Evolutionary conservation across 2,797 vertebrate genomes (phyloP).

Genomic region (Phalanger gymnotis): DNA sequence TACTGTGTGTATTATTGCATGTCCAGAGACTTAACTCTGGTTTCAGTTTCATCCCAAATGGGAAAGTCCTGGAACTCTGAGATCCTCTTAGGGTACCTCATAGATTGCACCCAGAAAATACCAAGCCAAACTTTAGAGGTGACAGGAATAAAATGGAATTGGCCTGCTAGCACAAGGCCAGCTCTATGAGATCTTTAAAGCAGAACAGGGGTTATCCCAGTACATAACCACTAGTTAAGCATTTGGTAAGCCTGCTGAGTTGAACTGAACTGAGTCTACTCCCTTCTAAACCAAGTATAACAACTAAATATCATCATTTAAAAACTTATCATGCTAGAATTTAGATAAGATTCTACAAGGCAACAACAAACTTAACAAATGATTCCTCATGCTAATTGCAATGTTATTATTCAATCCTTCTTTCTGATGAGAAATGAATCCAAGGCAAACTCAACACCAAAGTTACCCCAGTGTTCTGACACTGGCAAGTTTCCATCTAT

Average conservation of each 20-base stretch:
- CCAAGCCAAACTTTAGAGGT: neutral
- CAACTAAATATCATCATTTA: neutral
- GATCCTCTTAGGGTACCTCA: neutral
- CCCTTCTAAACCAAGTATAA: neutral
- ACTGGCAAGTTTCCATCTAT: neutral
- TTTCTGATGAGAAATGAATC: neutral
- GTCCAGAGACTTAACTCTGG: neutral
- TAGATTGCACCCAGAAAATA: neutral
- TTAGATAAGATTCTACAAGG: neutral
- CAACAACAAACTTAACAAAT: neutral
- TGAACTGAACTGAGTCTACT: neutral
- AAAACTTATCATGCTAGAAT: conserved; percentile 10
- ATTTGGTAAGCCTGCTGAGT: neutral
- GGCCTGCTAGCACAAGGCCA: neutral
- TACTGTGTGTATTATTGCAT: neutral
- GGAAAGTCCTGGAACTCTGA: neutral
- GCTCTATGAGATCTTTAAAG: too few species aligned
- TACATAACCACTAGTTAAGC: neutral
- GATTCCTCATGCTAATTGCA: neutral
- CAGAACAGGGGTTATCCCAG: neutral
- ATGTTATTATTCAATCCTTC: neutral
- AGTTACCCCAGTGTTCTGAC: neutral
- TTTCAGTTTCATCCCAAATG: neutral
- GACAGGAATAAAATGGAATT: neutral
- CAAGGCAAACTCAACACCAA: neutral